Percentiles rank a stretch among this genome's conserved stretches.
Conservation (phyloP, 2,797 vertebrate species). For the Lithobates sylvaticus region DNA sequence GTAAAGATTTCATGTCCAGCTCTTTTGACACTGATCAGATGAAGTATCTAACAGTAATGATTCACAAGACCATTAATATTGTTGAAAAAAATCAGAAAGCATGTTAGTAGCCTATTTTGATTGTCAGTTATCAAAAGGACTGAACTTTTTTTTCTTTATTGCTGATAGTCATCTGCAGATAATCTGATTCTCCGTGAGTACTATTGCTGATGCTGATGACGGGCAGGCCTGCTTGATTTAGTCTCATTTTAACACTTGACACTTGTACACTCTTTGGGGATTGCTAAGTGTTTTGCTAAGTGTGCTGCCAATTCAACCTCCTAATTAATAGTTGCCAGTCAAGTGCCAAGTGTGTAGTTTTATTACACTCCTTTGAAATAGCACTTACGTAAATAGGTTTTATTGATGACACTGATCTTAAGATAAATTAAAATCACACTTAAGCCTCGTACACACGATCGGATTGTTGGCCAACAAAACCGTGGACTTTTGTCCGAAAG, state of each 20-base stretch:
- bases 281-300: slow-evolving; percentile 52
- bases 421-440: slow-evolving; percentile 26
- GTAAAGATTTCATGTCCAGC: too few relatives aligned
- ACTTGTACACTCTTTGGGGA: slow-evolving; percentile 27
- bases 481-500: too few relatives aligned
- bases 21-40: too few relatives aligned
- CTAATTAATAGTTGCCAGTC: slow-evolving; percentile 55
- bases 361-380: slow-evolving; percentile 44
- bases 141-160: not conserved
- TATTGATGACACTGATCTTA: slow-evolving; percentile 29
- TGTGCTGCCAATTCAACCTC: slow-evolving; percentile 23
- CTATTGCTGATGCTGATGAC: slow-evolving; percentile 18
- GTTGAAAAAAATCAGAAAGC: too few relatives aligned
- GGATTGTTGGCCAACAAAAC: too few relatives aligned
- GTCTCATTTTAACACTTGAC: slow-evolving; percentile 33
- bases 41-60: too few relatives aligned
- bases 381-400: slow-evolving; percentile 46
- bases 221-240: slow-evolving; percentile 26
- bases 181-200: not conserved
- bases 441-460: not conserved
- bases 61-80: too few relatives aligned
- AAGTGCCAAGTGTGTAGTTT: slow-evolving; percentile 35
- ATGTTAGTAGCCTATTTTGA: too few relatives aligned
- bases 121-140: not conserved
- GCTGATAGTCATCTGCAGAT: not conserved